These are phyloP conservation scores for Paguma larvata DNA, from an alignment of 2,797 vertebrate genomes.

Conservation along the genomic window DNA sequence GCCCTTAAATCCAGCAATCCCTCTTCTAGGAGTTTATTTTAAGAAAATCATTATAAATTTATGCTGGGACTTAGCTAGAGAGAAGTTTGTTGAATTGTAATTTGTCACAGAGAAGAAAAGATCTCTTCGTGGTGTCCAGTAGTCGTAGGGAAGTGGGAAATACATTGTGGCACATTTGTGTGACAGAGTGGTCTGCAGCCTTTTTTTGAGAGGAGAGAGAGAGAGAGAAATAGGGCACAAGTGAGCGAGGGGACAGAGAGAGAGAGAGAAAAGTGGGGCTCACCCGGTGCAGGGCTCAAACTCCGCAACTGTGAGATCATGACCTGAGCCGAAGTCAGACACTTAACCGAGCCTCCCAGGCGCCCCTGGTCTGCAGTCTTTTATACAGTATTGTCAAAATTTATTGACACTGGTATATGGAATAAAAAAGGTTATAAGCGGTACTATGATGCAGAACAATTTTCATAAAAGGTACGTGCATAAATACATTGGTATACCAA, in stretches of 20 bases:
- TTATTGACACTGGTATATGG: neutral
- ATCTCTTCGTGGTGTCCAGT: neutral
- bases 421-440: neutral
- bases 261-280: too few relatives aligned
- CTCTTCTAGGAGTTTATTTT: constrained; percentile 50
- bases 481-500: neutral
- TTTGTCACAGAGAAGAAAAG: constrained; percentile 25
- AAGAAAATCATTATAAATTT: constrained; percentile 42
- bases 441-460: neutral
- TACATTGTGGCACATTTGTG: neutral
- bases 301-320: too few relatives aligned
- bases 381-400: neutral
- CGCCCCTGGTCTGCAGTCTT: neutral
- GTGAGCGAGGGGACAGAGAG: too few relatives aligned
- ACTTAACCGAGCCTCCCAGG: too few relatives aligned
- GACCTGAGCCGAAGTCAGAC: too few relatives aligned
- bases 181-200: neutral
- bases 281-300: too few relatives aligned
- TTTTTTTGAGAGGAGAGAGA: too few relatives aligned
- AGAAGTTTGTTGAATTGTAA: neutral
- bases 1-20: neutral
- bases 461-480: constrained; percentile 4
- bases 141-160: neutral
- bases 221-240: too few relatives aligned
- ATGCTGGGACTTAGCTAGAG: constrained; percentile 19